phyloP scores from a whole-genome alignment of 2,888 invertebrate genomes.

The Sipunculus nudus region DNA sequence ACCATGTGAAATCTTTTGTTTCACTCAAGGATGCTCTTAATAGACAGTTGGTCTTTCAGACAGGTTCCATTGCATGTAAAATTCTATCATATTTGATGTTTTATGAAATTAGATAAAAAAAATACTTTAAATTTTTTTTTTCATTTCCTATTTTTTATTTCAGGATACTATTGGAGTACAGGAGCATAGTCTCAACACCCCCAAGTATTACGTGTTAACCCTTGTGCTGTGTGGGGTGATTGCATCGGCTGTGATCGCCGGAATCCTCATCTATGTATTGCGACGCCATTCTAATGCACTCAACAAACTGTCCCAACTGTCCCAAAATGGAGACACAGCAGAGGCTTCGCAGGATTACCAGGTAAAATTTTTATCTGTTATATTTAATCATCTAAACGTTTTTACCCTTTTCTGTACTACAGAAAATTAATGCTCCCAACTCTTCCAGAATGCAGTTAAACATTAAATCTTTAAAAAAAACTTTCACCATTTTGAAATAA shows the following conservation, averaged over 20 bases:
- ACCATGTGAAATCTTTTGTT: no score
- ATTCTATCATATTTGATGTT: no score
- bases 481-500: no score
- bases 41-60: no score
- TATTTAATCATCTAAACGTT: no score
- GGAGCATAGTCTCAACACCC: slow-evolving; percentile 10
- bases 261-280: slow-evolving; percentile 76
- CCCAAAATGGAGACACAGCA: slow-evolving; percentile 73
- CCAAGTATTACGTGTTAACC: slow-evolving; percentile 68
- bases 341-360: slow-evolving; percentile 94
- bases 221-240: slow-evolving; percentile 75
- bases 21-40: no score
- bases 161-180: slow-evolving; percentile 16
- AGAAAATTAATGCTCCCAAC: no score
- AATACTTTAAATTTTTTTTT: background rate
- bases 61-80: no score
- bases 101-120: no score
- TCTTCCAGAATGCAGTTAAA: background rate
- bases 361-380: slow-evolving; percentile 70
- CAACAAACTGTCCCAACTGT: slow-evolving; percentile 83
- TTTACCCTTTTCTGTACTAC: no score
- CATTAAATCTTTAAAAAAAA: no score
- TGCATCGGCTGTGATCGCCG: slow-evolving; percentile 73
- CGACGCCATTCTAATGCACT: slow-evolving; percentile 80
- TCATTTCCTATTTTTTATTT: background rate